Evolutionary conservation across 2,113 vertebrate genomes (phyloP), one percentile per base, ranked within the genome.

Genomic region (Semicossyphus pulcher): DNA sequence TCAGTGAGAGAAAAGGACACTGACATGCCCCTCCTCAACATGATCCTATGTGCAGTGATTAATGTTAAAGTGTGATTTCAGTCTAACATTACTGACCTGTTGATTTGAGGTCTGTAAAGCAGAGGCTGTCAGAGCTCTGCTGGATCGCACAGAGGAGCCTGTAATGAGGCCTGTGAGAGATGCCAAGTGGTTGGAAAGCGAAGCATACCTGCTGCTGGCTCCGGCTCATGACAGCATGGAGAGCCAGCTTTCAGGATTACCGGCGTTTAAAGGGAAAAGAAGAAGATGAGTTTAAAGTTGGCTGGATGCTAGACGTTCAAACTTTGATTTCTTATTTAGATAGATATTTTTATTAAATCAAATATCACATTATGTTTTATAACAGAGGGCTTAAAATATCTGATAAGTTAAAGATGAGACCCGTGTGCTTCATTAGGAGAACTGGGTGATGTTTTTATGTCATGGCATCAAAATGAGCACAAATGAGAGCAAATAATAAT

Each of bases 101-200:
- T 78, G 74, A 83, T 78, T 66, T 45, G 74, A 69, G 60, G 45
- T 37, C 14, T 39, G 64, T 31, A 67, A 64, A 80, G 61, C 48
- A 71, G 18, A 69, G 64, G 64, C 48, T 87, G 72, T 66, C 63
- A 31, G 49, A 51, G 51, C 26, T 16, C 65, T 77, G 58, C 37
- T 62, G 59, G 54, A 81, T 81, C 11, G 18, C 64, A 10, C 37
- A 54, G 10, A 74, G 32, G 56, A 79, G 69, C 64, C 48, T 69
- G 51, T 81, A 85, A 81, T 71, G 80, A 83, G 74, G 56, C 63
- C 67, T 79, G 59, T 48, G 70, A 80, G 73, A 72, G 49, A 78
- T 72, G 69, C 65, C 75, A 77, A 70, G 58, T 51, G 47, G 59
- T 81, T 74, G 65, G 65, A 86, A 84, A 66, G 41, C 11, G 4